A percentile compares a stretch with the other conserved stretches of the same genome.
Conservation (phyloP, 2,888 invertebrate genomes). For the Oscheius sp. region DNA sequence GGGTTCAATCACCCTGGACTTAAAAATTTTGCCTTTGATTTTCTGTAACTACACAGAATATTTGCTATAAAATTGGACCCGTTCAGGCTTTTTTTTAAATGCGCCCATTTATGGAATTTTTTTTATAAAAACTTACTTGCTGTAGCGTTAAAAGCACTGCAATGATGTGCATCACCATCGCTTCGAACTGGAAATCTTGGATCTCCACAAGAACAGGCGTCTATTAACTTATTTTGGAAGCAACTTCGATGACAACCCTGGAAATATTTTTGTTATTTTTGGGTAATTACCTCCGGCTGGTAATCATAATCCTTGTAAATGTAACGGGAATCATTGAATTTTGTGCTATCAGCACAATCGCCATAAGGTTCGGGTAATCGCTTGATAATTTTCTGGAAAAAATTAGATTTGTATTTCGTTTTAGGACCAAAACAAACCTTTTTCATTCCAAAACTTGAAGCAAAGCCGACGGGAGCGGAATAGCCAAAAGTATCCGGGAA, state of each 20-base stretch:
- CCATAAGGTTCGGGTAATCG: slow-evolving; percentile 57
- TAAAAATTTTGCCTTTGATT: not conserved
- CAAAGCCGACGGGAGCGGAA: slow-evolving; percentile 63
- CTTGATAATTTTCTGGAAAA: slow-evolving; percentile 57
- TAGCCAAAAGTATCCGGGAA: slow-evolving; percentile 66
- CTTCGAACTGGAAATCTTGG: slow-evolving; percentile 58
- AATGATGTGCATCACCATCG: slow-evolving; percentile 43
- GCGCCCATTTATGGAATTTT: too few species aligned
- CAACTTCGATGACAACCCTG: slow-evolving; percentile 63
- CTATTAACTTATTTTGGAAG: slow-evolving; percentile 57
- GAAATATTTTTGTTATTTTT: not conserved
- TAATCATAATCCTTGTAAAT: slow-evolving; percentile 60
- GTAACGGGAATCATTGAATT: slow-evolving; percentile 38
- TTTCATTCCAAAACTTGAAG: slow-evolving; percentile 60
- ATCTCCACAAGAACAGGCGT: slow-evolving; percentile 61
- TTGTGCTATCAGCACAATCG: slow-evolving; percentile 50
- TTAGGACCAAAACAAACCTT: slow-evolving; percentile 40
- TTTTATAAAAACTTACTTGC: slow-evolving; percentile 48
- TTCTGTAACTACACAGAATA: too few species aligned
- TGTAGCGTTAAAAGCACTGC: slow-evolving; percentile 61
- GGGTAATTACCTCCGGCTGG: slow-evolving; percentile 50
- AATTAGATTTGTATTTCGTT: slow-evolving; percentile 17
- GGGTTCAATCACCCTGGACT: too few species aligned
- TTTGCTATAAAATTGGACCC: too few species aligned
- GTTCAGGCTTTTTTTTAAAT: too few species aligned